Percentiles rank a stretch among this genome's conserved stretches.
Conservation (phyloP, 1,140 invertebrate genomes). For the Drepana arcuata region DNA sequence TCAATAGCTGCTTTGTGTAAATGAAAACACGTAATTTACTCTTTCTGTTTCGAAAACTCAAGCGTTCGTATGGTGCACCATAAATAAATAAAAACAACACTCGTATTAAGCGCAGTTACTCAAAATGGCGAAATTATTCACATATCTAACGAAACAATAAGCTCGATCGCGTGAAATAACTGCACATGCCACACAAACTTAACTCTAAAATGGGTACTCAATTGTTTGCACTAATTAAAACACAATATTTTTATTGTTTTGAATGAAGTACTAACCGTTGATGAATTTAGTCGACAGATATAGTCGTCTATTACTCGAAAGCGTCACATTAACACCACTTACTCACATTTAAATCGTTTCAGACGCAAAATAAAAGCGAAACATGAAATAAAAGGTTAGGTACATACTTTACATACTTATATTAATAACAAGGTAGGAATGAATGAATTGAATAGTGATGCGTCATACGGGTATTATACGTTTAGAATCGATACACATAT, state of each 20-base stretch:
- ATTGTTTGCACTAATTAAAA: constrained; percentile 31
- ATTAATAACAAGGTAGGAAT: constrained; percentile 5
- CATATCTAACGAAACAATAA: constrained; percentile 38
- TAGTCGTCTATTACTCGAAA: not conserved
- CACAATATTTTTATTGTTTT: constrained; percentile 26
- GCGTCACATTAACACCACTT: not conserved
- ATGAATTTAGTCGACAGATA: not conserved
- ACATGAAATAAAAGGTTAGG: constrained; percentile 3
- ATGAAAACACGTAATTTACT: too few species aligned
- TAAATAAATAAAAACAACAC: too few species aligned
- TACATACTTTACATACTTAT: not conserved
- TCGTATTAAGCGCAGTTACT: too few species aligned
- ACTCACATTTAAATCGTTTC: not conserved
- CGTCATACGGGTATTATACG: too few species aligned
- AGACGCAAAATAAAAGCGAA: not conserved
- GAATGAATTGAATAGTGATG: too few species aligned
- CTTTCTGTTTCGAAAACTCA: too few species aligned
- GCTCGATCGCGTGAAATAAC: constrained; percentile 38
- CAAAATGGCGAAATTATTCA: constrained; percentile 45
- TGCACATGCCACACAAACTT: constrained; percentile 48
- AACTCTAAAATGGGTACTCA: constrained; percentile 24
- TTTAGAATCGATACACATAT: too few species aligned
- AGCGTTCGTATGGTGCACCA: too few species aligned
- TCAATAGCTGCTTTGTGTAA: too few species aligned
- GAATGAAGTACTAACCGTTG: constrained; percentile 24